Evolutionary conservation across 1,140 invertebrate species (phyloP).

Genomic region (Probaryconus sp.): DNA sequence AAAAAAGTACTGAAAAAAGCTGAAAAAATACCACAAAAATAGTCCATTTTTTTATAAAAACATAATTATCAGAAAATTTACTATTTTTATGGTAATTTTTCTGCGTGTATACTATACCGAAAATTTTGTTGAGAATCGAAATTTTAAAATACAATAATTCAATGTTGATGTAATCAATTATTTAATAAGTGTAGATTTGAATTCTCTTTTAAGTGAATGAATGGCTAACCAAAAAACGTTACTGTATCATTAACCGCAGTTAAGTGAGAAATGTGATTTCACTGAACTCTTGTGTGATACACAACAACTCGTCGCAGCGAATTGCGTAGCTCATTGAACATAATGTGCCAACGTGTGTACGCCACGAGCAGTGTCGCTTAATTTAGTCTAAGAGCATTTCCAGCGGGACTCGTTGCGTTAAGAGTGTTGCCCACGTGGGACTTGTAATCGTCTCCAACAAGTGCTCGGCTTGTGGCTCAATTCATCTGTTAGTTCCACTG

Average conservation of each 20-base stretch:
- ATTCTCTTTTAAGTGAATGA: too few relatives aligned
- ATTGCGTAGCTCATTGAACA: slow-evolving; percentile 50
- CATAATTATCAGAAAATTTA: too few relatives aligned
- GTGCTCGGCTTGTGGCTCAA: slow-evolving; percentile 41
- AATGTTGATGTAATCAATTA: too few relatives aligned
- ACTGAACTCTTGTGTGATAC: slow-evolving; percentile 15
- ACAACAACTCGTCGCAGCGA: slow-evolving; percentile 28
- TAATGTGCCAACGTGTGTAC: slow-evolving; percentile 38
- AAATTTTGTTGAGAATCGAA: too few relatives aligned
- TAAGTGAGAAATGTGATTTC: slow-evolving; percentile 43
- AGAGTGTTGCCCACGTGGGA: slow-evolving; percentile 57
- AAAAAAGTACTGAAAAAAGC: too few relatives aligned
- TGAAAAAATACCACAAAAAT: too few relatives aligned
- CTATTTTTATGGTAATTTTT: too few relatives aligned
- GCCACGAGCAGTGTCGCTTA: slow-evolving; percentile 51
- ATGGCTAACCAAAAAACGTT: too few relatives aligned
- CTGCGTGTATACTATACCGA: too few relatives aligned
- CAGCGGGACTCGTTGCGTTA: slow-evolving; percentile 57
- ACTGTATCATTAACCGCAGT: slow-evolving; percentile 11
- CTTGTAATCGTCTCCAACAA: slow-evolving; percentile 65
- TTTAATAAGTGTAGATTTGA: too few relatives aligned
- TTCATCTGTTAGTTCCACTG: slow-evolving; percentile 1
- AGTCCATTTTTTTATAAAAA: too few relatives aligned
- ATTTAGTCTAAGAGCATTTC: slow-evolving; percentile 63
- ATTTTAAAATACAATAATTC: too few relatives aligned